Percentiles rank a stretch among this genome's conserved stretches.
Evolutionary conservation across 2,888 invertebrate genomes (phyloP).

Genomic region (Gandaritis pyraliata): DNA sequence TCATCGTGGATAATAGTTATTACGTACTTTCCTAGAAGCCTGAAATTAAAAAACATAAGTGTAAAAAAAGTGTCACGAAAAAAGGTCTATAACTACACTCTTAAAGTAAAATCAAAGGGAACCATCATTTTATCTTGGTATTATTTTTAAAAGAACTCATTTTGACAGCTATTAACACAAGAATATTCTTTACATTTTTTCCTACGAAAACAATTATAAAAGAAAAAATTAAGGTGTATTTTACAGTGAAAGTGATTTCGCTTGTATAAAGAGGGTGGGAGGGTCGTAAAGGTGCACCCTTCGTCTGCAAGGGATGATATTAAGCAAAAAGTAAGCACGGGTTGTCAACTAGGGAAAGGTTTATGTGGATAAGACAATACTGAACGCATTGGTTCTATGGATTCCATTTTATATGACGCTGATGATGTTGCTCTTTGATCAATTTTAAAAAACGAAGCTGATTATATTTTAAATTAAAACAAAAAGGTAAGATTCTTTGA

Average conservation of each 20-base stretch:
- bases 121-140: constrained; percentile 9
- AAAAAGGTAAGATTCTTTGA: no score
- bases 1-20: no score
- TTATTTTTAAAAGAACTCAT: constrained; percentile 78
- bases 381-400: no score
- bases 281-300: constrained; percentile 69
- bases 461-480: no score
- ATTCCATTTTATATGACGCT: no score
- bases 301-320: constrained; percentile 72
- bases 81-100: background rate
- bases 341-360: constrained; percentile 36
- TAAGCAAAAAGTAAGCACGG: constrained; percentile 65
- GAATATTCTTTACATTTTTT: constrained; percentile 41
- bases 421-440: no score
- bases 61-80: background rate
- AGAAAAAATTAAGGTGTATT: constrained; percentile 46
- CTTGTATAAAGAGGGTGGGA: constrained; percentile 61
- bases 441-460: no score
- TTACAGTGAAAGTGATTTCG: constrained; percentile 73
- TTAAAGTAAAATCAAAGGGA: constrained; percentile 25
- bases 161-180: constrained; percentile 41
- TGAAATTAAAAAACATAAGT: no score
- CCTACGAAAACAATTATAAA: constrained; percentile 40
- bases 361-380: constrained; percentile 40
- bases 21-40: no score